Percentiles rank a stretch among this genome's conserved stretches.
These are phyloP conservation scores for Ophion ellenae DNA, from an alignment of 2,888 invertebrate species.

Conservation along the genomic window DNA sequence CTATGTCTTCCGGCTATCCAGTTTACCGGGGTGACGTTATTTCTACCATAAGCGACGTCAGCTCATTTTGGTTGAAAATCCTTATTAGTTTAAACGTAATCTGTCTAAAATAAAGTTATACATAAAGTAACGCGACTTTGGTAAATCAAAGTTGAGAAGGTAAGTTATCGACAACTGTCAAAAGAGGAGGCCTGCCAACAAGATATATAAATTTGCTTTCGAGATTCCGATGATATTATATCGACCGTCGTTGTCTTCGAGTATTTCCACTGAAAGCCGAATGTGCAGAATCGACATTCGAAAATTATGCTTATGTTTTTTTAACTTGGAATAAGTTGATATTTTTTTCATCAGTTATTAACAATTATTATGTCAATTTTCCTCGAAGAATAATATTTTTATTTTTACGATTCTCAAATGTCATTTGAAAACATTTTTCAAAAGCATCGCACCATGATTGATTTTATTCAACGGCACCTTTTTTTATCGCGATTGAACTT, in stretches of 20 bases:
- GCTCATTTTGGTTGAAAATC: no score
- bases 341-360: not conserved
- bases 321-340: not conserved
- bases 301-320: not conserved
- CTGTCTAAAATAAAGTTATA: no score
- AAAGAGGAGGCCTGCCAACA: not conserved
- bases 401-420: no score
- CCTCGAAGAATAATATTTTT: no score
- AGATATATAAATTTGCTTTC: not conserved
- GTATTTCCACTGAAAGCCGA: not conserved
- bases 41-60: no score
- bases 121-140: not conserved
- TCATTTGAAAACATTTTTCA: no score
- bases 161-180: conserved; percentile 13
- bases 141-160: not conserved
- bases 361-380: no score
- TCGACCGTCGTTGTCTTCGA: conserved; percentile 2
- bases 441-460: not conserved
- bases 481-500: no score
- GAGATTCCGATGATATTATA: not conserved
- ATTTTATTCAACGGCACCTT: not conserved
- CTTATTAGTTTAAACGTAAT: no score
- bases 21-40: no score
- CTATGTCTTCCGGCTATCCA: no score
- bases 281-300: not conserved